Conservation (phyloP, 2,113 vertebrate genomes). For the Reinhardtius hippoglossoides region DNA sequence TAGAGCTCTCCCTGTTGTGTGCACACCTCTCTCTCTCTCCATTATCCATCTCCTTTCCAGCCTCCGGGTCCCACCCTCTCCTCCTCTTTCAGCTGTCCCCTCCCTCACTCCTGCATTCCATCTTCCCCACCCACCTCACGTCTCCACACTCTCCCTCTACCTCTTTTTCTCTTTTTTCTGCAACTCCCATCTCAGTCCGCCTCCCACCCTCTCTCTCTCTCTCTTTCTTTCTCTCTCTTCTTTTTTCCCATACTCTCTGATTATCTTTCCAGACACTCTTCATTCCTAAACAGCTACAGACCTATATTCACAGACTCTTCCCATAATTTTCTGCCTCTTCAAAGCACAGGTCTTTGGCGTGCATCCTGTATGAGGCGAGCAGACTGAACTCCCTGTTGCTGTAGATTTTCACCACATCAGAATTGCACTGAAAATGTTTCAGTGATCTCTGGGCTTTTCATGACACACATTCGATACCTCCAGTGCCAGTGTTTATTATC, state of each 20-base stretch:
- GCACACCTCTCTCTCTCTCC: conserved; percentile 14
- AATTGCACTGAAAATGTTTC: background rate
- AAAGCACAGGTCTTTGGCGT: conserved; percentile 5
- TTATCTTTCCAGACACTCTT: conserved; percentile 77
- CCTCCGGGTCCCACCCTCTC: conserved; percentile 34
- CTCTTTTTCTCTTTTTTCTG: conserved; percentile 45
- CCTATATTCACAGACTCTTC: conserved; percentile 47
- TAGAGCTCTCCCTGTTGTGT: conserved; percentile 42
- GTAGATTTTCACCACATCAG: conserved; percentile 20
- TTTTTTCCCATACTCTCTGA: conserved; percentile 50
- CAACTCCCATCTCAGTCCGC: conserved; percentile 18
- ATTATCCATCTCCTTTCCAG: conserved; percentile 35
- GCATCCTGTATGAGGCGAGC: background rate
- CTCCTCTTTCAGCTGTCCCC: conserved; percentile 53
- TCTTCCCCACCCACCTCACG: conserved; percentile 60
- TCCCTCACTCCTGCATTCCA: conserved; percentile 62
- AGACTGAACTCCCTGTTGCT: conserved; percentile 14
- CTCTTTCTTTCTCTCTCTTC: background rate
- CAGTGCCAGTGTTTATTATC: conserved; percentile 47
- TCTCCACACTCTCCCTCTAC: conserved; percentile 23
- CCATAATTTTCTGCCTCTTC: conserved; percentile 23
- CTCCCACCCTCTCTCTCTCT: conserved; percentile 6
- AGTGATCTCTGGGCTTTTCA: background rate
- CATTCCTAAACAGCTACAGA: conserved; percentile 66
- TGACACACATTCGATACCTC: conserved; percentile 36